Conservation (phyloP, 1,140 invertebrate genomes). For the Druon quercuslanigerum region DNA sequence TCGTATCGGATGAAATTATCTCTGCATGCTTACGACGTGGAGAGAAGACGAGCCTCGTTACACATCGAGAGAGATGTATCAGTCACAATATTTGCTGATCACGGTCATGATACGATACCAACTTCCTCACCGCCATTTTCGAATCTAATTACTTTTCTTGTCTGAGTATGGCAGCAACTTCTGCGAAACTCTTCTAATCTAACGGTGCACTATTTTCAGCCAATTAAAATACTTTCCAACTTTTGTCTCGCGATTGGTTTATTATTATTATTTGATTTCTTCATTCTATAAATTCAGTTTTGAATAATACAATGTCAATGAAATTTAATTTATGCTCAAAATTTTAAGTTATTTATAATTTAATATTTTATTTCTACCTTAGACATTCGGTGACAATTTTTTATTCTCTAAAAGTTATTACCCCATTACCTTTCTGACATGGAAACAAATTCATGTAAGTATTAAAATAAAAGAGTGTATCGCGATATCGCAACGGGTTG, state of each 20-base stretch:
- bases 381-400: not conserved
- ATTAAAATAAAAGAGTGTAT: constrained; percentile 20
- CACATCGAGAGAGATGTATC: constrained; percentile 28
- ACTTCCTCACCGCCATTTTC: constrained; percentile 18
- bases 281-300: too few relatives aligned
- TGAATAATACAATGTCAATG: too few relatives aligned
- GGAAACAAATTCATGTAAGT: not conserved
- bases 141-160: constrained; percentile 27
- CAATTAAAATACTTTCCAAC: constrained; percentile 21
- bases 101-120: constrained; percentile 12
- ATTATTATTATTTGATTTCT: too few relatives aligned
- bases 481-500: constrained; percentile 23
- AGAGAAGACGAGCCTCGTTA: constrained; percentile 46
- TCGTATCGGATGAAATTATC: constrained; percentile 61
- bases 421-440: constrained; percentile 20
- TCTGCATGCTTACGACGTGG: constrained; percentile 20
- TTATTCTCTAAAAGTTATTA: constrained; percentile 19
- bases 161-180: constrained; percentile 5
- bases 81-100: constrained; percentile 28
- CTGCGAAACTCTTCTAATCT: constrained; percentile 1
- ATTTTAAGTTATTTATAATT: too few relatives aligned
- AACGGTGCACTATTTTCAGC: constrained; percentile 2
- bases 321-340: too few relatives aligned
- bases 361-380: too few relatives aligned
- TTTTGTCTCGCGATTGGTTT: not conserved